These are phyloP conservation scores for Iselma pallidipennis DNA, from an alignment of 2,888 invertebrate species.

Conservation along the genomic window DNA sequence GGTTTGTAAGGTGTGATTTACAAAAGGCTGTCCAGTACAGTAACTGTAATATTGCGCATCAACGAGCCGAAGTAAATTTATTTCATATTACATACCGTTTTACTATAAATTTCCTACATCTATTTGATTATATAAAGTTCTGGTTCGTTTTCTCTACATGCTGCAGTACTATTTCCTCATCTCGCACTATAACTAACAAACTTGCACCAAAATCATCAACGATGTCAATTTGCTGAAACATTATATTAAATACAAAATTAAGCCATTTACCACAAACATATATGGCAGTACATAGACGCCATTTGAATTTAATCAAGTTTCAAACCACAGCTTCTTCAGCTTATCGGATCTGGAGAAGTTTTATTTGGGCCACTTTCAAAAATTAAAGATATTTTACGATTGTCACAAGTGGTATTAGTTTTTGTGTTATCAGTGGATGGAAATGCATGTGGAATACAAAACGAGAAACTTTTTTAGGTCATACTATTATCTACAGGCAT, in stretches of 20 bases:
- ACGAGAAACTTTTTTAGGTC: neutral
- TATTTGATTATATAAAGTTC: neutral
- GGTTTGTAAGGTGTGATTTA: no score
- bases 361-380: neutral
- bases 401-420: neutral
- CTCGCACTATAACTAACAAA: neutral
- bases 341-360: neutral
- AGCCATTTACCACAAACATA: neutral
- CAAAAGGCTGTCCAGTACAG: neutral
- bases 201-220: slow-evolving; percentile 3
- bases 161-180: neutral
- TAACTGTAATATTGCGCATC: neutral
- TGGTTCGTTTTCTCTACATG: neutral
- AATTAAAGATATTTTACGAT: neutral
- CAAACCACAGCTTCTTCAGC: neutral
- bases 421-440: no score
- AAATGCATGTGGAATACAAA: neutral
- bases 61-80: slow-evolving; percentile 4
- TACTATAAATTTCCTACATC: neutral
- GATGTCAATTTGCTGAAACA: slow-evolving; percentile 1
- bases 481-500: neutral
- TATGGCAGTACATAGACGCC: neutral
- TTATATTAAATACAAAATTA: slow-evolving; percentile 2
- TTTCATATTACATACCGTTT: neutral
- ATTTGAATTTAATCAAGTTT: neutral